These are phyloP conservation scores for Thalassoma bifasciatum DNA, from an alignment of 2,113 vertebrate genomes.

Conservation along the genomic window DNA sequence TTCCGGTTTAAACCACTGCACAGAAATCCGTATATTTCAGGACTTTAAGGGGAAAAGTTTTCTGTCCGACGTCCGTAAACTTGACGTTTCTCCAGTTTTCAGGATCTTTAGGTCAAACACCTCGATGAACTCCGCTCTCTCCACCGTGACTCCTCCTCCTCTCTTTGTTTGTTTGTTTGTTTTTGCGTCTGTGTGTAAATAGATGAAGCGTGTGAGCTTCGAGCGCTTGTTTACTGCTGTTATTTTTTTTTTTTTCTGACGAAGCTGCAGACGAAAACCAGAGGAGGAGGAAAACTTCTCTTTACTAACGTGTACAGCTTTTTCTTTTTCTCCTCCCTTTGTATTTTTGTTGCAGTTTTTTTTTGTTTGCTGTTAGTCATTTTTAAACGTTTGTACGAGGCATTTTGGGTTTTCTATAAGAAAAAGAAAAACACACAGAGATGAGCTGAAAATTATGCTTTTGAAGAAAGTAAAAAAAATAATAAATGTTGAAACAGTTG, in stretches of 20 bases:
- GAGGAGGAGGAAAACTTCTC: not conserved
- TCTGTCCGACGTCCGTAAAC: constrained; percentile 10
- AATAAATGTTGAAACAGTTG: constrained; percentile 22
- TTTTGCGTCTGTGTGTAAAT: not conserved
- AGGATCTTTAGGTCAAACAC: not conserved
- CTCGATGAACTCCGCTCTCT: not conserved
- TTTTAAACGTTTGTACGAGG: constrained; percentile 68
- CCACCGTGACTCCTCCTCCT: not conserved
- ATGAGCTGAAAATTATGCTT: constrained; percentile 45
- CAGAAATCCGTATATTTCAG: not conserved
- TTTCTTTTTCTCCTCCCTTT: constrained; percentile 22
- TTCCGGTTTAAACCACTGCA: constrained; percentile 15
- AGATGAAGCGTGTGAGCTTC: not conserved
- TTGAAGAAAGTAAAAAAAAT: constrained; percentile 55
- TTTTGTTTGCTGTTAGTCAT: constrained; percentile 26
- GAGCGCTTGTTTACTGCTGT: constrained; percentile 35
- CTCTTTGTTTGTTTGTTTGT: not conserved
- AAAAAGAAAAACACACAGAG: constrained; percentile 23
- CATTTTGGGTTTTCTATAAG: constrained; percentile 59
- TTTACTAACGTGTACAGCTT: constrained; percentile 50
- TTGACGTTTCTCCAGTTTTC: constrained; percentile 17
- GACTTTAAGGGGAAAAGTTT: not conserved
- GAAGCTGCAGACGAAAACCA: not conserved
- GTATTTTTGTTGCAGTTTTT: not conserved
- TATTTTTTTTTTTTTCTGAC: no score